Percentiles rank a stretch among this genome's conserved stretches.
These are phyloP conservation scores for Gymnobelideus leadbeateri DNA, from an alignment of 2,113 vertebrate species.

Conservation along the genomic window DNA sequence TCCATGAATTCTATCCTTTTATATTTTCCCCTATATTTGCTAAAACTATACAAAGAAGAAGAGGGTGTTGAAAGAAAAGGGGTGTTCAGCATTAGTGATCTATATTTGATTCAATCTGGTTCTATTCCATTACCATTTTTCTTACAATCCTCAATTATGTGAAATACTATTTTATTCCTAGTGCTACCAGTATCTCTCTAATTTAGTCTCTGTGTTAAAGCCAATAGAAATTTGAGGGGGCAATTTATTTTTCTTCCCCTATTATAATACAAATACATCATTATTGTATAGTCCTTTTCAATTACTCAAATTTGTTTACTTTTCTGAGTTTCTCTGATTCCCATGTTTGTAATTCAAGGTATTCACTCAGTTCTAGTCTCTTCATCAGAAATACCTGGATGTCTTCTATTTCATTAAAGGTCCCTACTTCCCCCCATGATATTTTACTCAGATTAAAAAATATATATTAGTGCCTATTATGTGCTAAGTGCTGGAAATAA, in stretches of 20 bases:
- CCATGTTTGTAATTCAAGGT: neutral
- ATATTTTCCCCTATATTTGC: too few relatives aligned
- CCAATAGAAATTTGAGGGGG: neutral
- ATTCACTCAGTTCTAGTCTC: neutral
- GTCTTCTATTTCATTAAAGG: neutral
- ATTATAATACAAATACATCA: neutral
- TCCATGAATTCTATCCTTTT: too few relatives aligned
- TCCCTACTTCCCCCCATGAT: neutral
- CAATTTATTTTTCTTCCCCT: neutral
- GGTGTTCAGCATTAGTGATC: too few relatives aligned
- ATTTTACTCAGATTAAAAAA: neutral
- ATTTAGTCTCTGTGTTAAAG: neutral
- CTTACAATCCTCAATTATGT: too few relatives aligned
- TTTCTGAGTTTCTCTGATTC: neutral
- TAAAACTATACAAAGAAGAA: too few relatives aligned
- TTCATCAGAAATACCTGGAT: neutral
- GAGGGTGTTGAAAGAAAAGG: too few relatives aligned
- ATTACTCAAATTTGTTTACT: neutral
- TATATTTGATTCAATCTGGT: too few relatives aligned
- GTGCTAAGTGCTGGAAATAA: neutral
- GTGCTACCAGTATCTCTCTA: too few relatives aligned
- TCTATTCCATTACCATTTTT: too few relatives aligned
- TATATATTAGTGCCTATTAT: neutral
- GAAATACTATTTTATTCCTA: too few relatives aligned
- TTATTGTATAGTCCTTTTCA: neutral